Conservation (phyloP, 2,113 vertebrate genomes). For the Mohoua ochrocephala region DNA sequence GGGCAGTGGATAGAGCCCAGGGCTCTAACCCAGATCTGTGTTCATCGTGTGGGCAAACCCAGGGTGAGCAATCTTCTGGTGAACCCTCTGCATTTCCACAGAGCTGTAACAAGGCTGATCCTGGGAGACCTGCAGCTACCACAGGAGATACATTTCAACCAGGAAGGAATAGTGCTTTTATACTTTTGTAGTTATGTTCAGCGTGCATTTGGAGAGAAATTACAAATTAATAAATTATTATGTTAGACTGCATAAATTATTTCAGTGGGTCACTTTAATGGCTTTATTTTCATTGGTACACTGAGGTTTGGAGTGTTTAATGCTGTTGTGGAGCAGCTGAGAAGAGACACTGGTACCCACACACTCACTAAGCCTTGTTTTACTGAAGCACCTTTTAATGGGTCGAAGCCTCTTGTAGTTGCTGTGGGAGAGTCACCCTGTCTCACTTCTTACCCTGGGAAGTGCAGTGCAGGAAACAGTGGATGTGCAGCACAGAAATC, state of each 20-base stretch:
- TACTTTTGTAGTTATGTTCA: background rate
- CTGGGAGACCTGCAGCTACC: background rate
- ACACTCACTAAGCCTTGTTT: background rate
- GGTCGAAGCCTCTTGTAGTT: background rate
- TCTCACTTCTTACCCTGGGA: background rate
- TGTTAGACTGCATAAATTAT: background rate
- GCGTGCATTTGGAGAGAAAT: background rate
- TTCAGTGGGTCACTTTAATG: background rate
- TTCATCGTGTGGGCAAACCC: background rate
- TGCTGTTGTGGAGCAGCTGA: background rate
- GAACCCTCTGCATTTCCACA: background rate
- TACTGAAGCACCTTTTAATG: background rate
- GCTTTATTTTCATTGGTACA: background rate
- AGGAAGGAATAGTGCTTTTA: background rate
- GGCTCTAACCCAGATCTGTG: background rate
- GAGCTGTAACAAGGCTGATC: background rate
- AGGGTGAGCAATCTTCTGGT: background rate
- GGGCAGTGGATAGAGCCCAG: background rate
- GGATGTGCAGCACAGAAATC: background rate
- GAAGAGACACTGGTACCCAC: background rate
- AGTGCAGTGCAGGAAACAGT: background rate
- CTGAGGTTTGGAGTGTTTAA: background rate
- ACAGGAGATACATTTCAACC: background rate
- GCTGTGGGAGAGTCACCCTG: background rate
- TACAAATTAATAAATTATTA: background rate